Evolutionary conservation across 2,888 invertebrate species (phyloP).

Genomic region (Trachelus stipa): DNA sequence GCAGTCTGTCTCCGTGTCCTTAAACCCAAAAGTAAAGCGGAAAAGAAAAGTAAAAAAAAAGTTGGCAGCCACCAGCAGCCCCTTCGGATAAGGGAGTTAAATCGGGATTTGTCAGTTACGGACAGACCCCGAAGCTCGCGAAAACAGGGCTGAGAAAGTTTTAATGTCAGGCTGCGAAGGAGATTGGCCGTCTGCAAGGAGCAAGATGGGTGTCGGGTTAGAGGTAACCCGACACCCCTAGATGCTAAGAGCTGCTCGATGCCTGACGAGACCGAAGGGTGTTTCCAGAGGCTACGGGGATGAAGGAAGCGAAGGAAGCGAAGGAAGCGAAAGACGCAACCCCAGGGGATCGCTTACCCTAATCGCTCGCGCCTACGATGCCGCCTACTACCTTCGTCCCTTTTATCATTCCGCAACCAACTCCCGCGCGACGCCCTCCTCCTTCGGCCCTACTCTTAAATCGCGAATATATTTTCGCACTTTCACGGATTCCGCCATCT

Average conservation of each 20-base stretch:
- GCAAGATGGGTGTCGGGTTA: slow-evolving; percentile 1
- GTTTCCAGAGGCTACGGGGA: not conserved
- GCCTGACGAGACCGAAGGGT: no score
- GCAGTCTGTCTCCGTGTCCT: no score
- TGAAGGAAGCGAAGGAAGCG: no score
- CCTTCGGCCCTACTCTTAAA: slow-evolving; percentile 56
- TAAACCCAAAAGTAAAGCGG: slow-evolving; percentile 16
- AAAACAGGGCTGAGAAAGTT: slow-evolving; percentile 37
- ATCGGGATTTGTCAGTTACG: slow-evolving; percentile 15
- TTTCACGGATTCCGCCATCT: no score
- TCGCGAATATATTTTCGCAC: slow-evolving; percentile 53
- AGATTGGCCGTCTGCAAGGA: slow-evolving; percentile 34
- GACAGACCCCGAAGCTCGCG: not conserved
- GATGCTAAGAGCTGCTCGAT: not conserved
- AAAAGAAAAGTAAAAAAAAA: slow-evolving; percentile 3
- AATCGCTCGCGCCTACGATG: slow-evolving; percentile 44
- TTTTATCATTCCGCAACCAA: not conserved
- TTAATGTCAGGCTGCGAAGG: slow-evolving; percentile 44
- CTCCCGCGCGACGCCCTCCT: slow-evolving; percentile 14
- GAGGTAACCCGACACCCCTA: not conserved
- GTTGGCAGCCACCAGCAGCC: slow-evolving; percentile 4
- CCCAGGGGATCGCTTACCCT: slow-evolving; percentile 48
- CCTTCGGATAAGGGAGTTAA: slow-evolving; percentile 19
- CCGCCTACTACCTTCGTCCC: slow-evolving; percentile 19
- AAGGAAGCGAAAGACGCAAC: slow-evolving; percentile 15